phyloP scores from a whole-genome alignment of 1,140 invertebrate species.

The Conus ventricosus region DNA sequence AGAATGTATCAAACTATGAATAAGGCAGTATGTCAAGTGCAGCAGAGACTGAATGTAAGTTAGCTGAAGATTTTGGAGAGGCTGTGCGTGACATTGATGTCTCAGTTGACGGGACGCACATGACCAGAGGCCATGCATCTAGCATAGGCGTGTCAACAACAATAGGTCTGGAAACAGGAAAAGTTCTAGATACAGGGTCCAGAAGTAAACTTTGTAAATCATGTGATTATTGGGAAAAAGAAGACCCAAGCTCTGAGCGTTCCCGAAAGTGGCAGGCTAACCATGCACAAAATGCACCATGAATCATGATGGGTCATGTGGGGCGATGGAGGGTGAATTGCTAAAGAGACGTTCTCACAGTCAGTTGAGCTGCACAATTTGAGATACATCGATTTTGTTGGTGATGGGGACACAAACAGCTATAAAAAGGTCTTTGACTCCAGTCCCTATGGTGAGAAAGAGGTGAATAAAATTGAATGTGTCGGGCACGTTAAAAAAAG shows the following conservation, averaged over 20 bases:
- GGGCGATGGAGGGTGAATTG: background rate
- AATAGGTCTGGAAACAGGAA: background rate
- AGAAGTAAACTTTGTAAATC: background rate
- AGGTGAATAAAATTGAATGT: slow-evolving; percentile 31
- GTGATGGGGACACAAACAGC: slow-evolving; percentile 37
- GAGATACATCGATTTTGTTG: slow-evolving; percentile 31
- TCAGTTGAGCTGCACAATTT: slow-evolving; percentile 11
- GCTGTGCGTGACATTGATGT: background rate
- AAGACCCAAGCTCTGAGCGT: background rate
- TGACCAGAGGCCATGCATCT: background rate
- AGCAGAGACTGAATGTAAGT: background rate
- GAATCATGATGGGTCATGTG: background rate
- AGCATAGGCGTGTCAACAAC: background rate
- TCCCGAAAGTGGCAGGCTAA: background rate
- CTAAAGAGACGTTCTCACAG: background rate
- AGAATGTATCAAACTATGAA: background rate
- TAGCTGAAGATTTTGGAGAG: background rate
- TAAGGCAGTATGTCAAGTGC: background rate
- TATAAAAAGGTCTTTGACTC: slow-evolving; percentile 14
- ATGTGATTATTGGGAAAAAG: background rate
- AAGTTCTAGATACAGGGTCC: background rate
- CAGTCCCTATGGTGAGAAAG: slow-evolving; percentile 33
- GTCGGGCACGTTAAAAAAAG: slow-evolving; percentile 44
- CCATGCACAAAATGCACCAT: background rate
- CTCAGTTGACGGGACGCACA: slow-evolving; percentile 1